A percentile compares a stretch with the other conserved stretches of the same genome.
phyloP scores from a whole-genome alignment of 1,140 invertebrate species.

The Halictus rubicundus region DNA sequence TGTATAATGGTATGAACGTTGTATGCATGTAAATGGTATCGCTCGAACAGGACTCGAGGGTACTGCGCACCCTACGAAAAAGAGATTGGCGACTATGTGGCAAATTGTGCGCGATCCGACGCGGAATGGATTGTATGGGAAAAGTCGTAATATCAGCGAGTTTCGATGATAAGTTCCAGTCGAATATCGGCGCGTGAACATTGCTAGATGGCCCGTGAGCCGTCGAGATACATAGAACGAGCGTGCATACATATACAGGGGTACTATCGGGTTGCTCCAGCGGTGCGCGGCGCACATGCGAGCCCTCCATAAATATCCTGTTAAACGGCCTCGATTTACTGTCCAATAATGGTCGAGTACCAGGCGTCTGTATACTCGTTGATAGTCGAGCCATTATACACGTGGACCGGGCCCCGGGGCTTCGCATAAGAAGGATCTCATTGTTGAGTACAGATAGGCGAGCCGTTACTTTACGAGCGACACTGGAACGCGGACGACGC shows the following conservation, averaged over 20 bases:
- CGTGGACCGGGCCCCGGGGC: conserved; percentile 22
- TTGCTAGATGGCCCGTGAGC: conserved; percentile 74
- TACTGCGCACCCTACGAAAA: too few species aligned
- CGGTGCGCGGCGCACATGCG: conserved; percentile 44
- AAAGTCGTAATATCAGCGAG: too few species aligned
- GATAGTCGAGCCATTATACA: conserved; percentile 63
- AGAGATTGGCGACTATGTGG: too few species aligned
- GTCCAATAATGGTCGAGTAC: conserved; percentile 74
- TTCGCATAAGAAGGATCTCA: conserved; percentile 53
- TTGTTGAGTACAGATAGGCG: conserved; percentile 51
- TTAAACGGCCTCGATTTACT: conserved; percentile 75
- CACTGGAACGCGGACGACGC: not conserved
- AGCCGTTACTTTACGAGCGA: conserved; percentile 46
- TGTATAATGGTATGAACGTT: too few species aligned
- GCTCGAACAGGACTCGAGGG: too few species aligned
- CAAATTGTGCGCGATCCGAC: too few species aligned
- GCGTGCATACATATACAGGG: conserved; percentile 8
- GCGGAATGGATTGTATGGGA: too few species aligned
- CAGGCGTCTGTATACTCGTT: conserved; percentile 63
- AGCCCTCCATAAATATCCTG: conserved; percentile 75
- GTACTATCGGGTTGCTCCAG: conserved; percentile 65
- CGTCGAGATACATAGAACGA: conserved; percentile 56
- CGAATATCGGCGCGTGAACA: conserved; percentile 61
- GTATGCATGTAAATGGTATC: too few species aligned
- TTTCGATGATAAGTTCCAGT: not conserved